Evolutionary conservation across 2,113 vertebrate species (phyloP).

Genomic region (Paradoxurus hermaphroditus): DNA sequence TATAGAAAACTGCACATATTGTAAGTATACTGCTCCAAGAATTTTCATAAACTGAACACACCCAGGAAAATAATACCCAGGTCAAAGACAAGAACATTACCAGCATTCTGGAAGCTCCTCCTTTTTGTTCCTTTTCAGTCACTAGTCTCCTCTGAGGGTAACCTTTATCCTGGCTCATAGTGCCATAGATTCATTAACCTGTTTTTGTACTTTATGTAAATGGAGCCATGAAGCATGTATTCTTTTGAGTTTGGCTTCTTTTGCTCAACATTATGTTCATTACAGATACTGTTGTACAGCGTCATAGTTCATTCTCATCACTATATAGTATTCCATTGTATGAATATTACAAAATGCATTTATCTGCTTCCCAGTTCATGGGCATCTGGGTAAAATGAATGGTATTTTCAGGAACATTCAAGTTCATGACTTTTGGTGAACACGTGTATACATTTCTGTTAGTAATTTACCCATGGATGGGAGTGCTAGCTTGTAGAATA

Average conservation of each 20-base stretch:
- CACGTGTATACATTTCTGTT: neutral
- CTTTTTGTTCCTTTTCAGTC: neutral
- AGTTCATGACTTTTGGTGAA: constrained; percentile 5
- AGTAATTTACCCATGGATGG: neutral
- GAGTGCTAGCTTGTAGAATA: neutral
- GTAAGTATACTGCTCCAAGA: neutral
- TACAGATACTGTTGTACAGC: neutral
- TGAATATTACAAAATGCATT: neutral
- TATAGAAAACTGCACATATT: neutral
- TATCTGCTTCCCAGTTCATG: neutral
- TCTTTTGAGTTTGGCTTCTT: neutral
- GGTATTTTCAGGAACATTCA: neutral
- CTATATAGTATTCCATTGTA: neutral
- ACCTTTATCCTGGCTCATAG: neutral
- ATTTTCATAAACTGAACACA: constrained; percentile 7
- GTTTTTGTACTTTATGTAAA: neutral
- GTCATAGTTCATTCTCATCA: neutral
- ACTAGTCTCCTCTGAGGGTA: neutral
- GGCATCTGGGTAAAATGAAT: neutral
- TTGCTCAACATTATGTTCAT: neutral
- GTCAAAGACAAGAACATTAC: neutral
- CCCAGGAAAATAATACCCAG: neutral
- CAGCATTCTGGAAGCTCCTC: neutral
- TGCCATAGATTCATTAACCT: neutral
- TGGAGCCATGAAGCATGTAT: neutral